phyloP scores from a whole-genome alignment of 2,888 invertebrate species.

The Eupelmus urozonus region DNA sequence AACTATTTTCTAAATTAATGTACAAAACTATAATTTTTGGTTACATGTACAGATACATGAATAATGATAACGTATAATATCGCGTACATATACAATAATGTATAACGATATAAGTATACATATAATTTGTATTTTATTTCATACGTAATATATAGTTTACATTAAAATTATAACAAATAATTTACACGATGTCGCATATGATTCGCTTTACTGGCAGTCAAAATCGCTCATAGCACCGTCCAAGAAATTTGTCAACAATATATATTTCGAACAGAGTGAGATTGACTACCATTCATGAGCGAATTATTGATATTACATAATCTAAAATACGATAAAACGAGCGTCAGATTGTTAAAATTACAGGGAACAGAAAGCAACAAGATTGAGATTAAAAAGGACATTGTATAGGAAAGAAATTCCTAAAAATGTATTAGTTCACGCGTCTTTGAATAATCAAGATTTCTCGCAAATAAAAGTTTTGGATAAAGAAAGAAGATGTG shows the following conservation, averaged over 20 bases:
- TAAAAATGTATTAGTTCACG: conserved; percentile 36
- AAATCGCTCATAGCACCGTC: conserved; percentile 57
- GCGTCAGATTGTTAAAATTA: conserved; percentile 54
- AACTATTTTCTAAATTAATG: conserved; percentile 73
- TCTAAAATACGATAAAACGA: conserved; percentile 48
- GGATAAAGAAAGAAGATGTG: conserved; percentile 25
- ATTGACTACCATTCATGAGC: conserved; percentile 42
- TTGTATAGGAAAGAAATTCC: conserved; percentile 20
- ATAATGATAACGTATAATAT: conserved; percentile 64
- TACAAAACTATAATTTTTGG: conserved; percentile 77
- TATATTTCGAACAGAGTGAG: conserved; percentile 46
- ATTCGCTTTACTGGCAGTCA: conserved; percentile 53
- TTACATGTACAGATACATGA: conserved; percentile 71
- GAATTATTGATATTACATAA: conserved; percentile 34
- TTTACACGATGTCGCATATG: conserved; percentile 68
- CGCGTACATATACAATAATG: conserved; percentile 63
- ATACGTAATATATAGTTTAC: conserved; percentile 62
- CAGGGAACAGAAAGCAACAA: conserved; percentile 42
- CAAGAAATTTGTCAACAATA: conserved; percentile 49
- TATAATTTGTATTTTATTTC: conserved; percentile 48
- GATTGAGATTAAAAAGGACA: conserved; percentile 38
- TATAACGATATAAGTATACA: conserved; percentile 66
- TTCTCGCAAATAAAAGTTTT: conserved; percentile 37
- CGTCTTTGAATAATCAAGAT: conserved; percentile 30
- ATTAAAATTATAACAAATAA: conserved; percentile 71